Evolutionary conservation across 2,113 vertebrate genomes (phyloP), one percentile per base, ranked within the genome.

Genomic region (Taxidea taxus): DNA sequence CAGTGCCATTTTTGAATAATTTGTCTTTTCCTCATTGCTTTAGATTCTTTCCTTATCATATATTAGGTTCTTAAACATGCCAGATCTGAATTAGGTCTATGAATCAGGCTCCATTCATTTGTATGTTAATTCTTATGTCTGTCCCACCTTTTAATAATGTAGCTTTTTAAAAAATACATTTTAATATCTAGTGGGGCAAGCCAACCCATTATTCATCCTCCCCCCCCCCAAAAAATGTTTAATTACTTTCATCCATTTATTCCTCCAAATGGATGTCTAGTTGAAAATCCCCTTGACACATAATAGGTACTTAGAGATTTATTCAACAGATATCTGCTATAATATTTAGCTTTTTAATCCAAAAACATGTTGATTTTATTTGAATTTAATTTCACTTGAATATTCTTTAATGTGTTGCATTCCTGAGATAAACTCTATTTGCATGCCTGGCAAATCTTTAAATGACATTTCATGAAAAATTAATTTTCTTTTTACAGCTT

Each of bases 401-500:
- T 74, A 25, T 97, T 92, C 51, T 77, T 83, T 85, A 96, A 54
- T 64, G 21, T 66, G 78, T 96, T 92, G 4, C 10, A 72, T 95
- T 94, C 56, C 27, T 91, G 51, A 72, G 25, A 78, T 54, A 92
- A 94, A 75, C 25, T 23, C 15, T 81, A 39, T 96, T 94, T 87
- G 34, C 49, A 84, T 95, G 47, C 25, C 75, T 70, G 54, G 21
- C 21, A 95, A 84, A 94, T 93, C 18, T 96, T 94, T 93, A 85
- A 91, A 42, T 96, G 72, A 62, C 56, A 93, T 87, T 97, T 94
- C 95, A 88, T 92, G 47, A 96, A 95, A 95, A 95, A 74, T 72
- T 77, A 88, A 87, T 66, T 93, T 96, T 92, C 21, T 84, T 96
- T 82, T 90, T 95, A 84, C 6, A 86, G 20, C 18, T 80, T 68